Base-by-base conservation (phyloP, 2,797 vertebrate species). In the Pseudomugil gertrudae region DNA sequence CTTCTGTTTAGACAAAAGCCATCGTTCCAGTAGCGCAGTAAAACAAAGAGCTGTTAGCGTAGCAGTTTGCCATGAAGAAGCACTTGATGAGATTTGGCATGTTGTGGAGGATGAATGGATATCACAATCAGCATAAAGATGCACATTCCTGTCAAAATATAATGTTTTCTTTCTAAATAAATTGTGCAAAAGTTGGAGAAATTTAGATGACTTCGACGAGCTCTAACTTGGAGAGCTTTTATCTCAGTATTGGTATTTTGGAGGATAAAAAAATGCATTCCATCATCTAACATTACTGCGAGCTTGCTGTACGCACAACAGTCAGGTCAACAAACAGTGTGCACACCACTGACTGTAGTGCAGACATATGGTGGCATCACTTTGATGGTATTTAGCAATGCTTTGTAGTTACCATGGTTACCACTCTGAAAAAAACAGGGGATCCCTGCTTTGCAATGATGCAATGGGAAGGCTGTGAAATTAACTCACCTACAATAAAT, bases 401-500 rank as follows among this genome's bases (percentile, higher is more conserved):
- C 55, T 57, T 14, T 60, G 19, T 63, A 66, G 85, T 88, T 81
- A 74, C 87, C 79, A 88, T 79, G 75, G 83, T 55, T 79, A 87
- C 79, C 53, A 15, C 3, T 1, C 53, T 55, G n/a, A n/a, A n/a
- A 51, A 68, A 78, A 77, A 29, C 9, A 10, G 65, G 50, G 67
- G 74, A 74, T 69, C 66, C 82, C 76, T 72, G 29, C 9, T 51
- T 30, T 23, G 65, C 17, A 6, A 10, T 77, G 57, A 83, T 77
- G 73, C 53, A 84, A 79, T 40, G 40, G 79, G 76, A 86, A 78
- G 54, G 53, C 67, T 84, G 78, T 79, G 78, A 90, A 87, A 87
- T 85, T 69, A 87, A 80, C 73, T 87, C 81, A 76, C 72, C 55
- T 38, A 81, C 79, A 89, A 87, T 86, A 81, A 67, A 84, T 87